phyloP scores from a whole-genome alignment of 1,140 invertebrate species.

The Ruditapes philippinarum region DNA sequence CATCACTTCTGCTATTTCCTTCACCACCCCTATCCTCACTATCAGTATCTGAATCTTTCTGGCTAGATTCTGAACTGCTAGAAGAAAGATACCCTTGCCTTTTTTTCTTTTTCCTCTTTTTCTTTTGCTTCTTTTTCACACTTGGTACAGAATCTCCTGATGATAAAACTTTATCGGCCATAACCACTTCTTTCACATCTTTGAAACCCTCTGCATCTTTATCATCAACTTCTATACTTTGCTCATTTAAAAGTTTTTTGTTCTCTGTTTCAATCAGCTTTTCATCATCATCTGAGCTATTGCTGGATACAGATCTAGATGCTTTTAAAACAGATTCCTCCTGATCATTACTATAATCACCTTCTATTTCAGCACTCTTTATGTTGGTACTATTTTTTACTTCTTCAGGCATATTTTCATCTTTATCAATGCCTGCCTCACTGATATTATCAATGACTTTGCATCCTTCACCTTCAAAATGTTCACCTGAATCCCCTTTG shows the following conservation, averaged over 20 bases:
- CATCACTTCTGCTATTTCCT: constrained; percentile 9
- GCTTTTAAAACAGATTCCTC: no score
- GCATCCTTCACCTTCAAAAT: no score
- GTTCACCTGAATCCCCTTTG: no score
- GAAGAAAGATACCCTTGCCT: not conserved
- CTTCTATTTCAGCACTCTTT: no score
- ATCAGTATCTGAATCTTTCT: constrained; percentile 46
- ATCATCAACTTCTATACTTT: not conserved
- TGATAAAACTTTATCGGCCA: not conserved
- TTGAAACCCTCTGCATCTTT: not conserved
- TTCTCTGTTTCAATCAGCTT: not conserved
- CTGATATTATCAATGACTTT: no score
- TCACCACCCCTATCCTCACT: constrained; percentile 6
- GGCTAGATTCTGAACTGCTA: constrained; percentile 39
- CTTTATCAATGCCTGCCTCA: no score
- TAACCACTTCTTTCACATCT: no score
- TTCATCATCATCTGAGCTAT: no score
- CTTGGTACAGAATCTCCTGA: not conserved
- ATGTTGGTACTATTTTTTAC: no score
- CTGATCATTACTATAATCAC: no score
- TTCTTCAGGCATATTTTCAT: no score
- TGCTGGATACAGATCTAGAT: no score
- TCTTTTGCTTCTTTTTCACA: constrained; percentile 20
- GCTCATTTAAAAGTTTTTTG: not conserved
- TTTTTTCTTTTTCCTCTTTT: constrained; percentile 33